A percentile compares a stretch with the other conserved stretches of the same genome.
phyloP scores from a whole-genome alignment of 2,888 invertebrate genomes.

The Bombyx huttoni region DNA sequence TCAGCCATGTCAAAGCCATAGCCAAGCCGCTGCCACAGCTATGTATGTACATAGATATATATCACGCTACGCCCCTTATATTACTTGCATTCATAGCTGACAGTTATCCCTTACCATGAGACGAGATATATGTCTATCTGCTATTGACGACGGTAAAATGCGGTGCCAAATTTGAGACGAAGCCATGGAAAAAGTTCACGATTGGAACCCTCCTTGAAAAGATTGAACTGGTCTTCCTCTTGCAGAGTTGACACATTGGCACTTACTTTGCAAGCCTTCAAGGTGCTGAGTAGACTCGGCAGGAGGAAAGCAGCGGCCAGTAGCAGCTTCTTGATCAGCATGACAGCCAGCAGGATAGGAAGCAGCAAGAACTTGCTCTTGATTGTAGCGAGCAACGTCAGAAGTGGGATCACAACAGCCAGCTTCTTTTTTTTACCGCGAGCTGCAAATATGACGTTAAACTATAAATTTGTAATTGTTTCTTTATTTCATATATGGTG shows the following conservation, averaged over 20 bases:
- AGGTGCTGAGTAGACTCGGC: constrained; percentile 72
- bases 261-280: constrained; percentile 65
- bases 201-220: too few relatives aligned
- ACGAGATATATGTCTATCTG: background rate
- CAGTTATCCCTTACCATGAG: background rate
- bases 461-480: too few relatives aligned
- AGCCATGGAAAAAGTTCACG: too few relatives aligned
- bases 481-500: too few relatives aligned
- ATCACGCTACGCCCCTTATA: background rate
- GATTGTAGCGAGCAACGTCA: constrained; percentile 64
- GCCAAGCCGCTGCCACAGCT: too few relatives aligned
- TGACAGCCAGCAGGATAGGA: constrained; percentile 73
- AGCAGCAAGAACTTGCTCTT: constrained; percentile 74
- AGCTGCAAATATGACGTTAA: constrained; percentile 26
- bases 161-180: too few relatives aligned
- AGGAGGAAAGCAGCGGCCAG: constrained; percentile 73
- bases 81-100: background rate
- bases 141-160: background rate
- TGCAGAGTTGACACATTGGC: too few relatives aligned
- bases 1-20: too few relatives aligned
- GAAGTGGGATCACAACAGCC: constrained; percentile 62
- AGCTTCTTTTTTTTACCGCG: constrained; percentile 69
- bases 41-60: too few relatives aligned
- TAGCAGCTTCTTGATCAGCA: constrained; percentile 78
- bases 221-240: too few relatives aligned